Percentiles rank a stretch among this genome's conserved stretches.
Conservation (phyloP, 92 coral and sea anemone species). For the Epizoanthus fatuus region DNA sequence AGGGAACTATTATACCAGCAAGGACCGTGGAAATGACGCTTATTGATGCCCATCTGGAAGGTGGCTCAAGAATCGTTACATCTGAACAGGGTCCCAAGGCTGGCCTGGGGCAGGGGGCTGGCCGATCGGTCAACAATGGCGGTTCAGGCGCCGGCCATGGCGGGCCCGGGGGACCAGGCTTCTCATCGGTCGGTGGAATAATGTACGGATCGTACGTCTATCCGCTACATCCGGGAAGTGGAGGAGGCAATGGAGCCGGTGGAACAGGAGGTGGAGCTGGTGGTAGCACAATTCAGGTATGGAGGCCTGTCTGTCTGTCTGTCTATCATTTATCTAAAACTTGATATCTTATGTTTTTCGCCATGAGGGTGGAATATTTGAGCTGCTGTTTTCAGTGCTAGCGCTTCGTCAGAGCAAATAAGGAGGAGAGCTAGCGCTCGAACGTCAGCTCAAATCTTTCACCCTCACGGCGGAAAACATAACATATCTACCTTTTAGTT, state of each 20-base stretch:
- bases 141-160: constrained; percentile 85
- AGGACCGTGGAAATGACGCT: constrained; percentile 43
- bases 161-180: constrained; percentile 70
- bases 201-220: constrained; percentile 69
- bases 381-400: no score
- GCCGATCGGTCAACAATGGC: constrained; percentile 18
- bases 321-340: neutral
- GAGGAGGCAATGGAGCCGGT: constrained; percentile 74
- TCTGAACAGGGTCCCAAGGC: constrained; percentile 57
- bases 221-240: constrained; percentile 76
- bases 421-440: no score
- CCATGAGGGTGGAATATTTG: no score
- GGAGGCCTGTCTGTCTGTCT: neutral
- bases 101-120: constrained; percentile 58
- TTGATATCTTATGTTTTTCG: no score
- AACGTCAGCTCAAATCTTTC: neutral
- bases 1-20: constrained; percentile 61
- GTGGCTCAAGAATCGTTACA: constrained; percentile 66
- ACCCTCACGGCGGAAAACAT: neutral
- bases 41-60: constrained; percentile 64
- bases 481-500: neutral
- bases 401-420: no score
- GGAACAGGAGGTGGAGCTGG: constrained; percentile 63
- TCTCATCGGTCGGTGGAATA: constrained; percentile 44
- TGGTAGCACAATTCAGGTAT: constrained; percentile 77